Evolutionary conservation across 2,888 invertebrate species (phyloP).

Genomic region (Megaustenia siamemsis): DNA sequence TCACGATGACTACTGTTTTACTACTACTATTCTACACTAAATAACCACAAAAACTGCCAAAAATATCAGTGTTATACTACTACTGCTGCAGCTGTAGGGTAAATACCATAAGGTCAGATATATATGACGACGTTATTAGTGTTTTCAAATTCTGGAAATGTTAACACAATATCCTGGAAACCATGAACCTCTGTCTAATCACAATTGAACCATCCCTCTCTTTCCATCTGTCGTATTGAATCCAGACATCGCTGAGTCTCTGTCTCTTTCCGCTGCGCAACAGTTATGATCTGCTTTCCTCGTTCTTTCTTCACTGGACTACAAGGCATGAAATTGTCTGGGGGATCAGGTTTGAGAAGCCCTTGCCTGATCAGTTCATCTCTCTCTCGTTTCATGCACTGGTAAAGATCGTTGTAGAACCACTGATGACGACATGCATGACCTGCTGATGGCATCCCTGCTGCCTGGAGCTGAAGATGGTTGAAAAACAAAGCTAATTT

Average conservation of each 20-base stretch:
- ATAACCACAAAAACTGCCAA: too few relatives aligned
- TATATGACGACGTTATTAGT: too few relatives aligned
- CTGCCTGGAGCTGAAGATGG: constrained; percentile 38
- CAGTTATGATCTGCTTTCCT: not conserved
- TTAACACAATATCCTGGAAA: not conserved
- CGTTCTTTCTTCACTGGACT: not conserved
- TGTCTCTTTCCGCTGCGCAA: not conserved
- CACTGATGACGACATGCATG: constrained; percentile 31
- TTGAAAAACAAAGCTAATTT: too few relatives aligned
- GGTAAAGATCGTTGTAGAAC: constrained; percentile 43
- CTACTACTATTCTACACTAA: too few relatives aligned
- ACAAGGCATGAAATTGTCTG: not conserved
- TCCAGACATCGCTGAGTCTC: not conserved
- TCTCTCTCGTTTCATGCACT: constrained; percentile 27
- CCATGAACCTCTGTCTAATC: too few relatives aligned
- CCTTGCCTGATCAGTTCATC: constrained; percentile 7
- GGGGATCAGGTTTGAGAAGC: not conserved
- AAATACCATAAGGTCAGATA: too few relatives aligned
- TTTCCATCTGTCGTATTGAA: constrained; percentile 23
- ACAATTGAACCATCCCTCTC: constrained; percentile 32
- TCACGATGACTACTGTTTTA: too few relatives aligned
- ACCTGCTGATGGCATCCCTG: constrained; percentile 27
- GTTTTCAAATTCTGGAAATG: too few relatives aligned
- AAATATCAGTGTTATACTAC: too few relatives aligned
- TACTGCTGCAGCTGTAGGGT: too few relatives aligned